Percentiles rank a stretch among this genome's conserved stretches.
These are phyloP conservation scores for Chymomyza fuscimana DNA, from an alignment of 2,888 invertebrate genomes.

Conservation along the genomic window DNA sequence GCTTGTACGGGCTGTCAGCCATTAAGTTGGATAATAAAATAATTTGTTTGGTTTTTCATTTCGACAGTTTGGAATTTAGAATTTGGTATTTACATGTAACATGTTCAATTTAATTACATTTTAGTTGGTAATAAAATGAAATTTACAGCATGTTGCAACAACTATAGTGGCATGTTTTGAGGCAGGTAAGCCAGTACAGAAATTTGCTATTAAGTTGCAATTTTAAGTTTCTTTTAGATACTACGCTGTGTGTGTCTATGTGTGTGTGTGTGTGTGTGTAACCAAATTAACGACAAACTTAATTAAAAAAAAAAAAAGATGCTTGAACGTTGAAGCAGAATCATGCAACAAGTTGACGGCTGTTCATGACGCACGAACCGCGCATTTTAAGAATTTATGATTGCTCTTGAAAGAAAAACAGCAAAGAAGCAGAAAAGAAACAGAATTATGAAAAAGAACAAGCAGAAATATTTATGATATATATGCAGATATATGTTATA, in stretches of 20 bases:
- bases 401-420: conserved; percentile 55
- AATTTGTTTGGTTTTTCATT: conserved; percentile 38
- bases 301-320: conserved; percentile 3
- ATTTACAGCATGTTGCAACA: neutral
- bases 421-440: neutral
- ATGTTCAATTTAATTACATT: conserved; percentile 29
- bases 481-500: neutral
- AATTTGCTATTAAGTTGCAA: neutral
- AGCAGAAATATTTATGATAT: conserved; percentile 29
- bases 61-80: conserved; percentile 35
- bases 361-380: conserved; percentile 62
- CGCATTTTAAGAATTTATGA: conserved; percentile 58
- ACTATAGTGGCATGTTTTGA: neutral
- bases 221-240: too few species aligned
- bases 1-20: neutral
- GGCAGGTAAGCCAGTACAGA: too few species aligned
- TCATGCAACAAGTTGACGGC: conserved; percentile 72
- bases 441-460: conserved; percentile 28
- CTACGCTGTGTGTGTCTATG: too few species aligned
- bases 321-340: neutral
- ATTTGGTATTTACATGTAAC: conserved; percentile 32
- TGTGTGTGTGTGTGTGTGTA: neutral
- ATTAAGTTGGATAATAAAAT: neutral
- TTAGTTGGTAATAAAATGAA: neutral
- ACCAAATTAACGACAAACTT: neutral